Percentiles rank a stretch among this genome's conserved stretches.
phyloP scores from a whole-genome alignment of 1,140 invertebrate genomes.

The Phthorimaea operculella region DNA sequence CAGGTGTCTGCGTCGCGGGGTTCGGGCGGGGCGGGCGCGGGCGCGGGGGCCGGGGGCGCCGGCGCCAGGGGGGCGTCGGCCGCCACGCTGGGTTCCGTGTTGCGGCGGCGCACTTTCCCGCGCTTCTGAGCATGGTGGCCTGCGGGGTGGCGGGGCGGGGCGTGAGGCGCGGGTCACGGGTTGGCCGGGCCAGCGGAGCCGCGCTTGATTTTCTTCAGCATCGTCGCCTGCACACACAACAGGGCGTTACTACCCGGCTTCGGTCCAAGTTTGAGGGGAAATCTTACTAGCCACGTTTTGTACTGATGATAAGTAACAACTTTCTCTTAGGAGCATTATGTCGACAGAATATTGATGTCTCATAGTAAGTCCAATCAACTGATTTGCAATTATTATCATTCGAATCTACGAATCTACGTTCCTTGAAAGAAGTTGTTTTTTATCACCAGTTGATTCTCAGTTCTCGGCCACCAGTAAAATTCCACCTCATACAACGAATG shows the following conservation, averaged over 20 bases:
- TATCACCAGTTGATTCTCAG: too few species aligned
- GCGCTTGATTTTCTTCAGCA: slow-evolving; percentile 97
- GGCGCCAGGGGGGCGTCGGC: slow-evolving; percentile 71
- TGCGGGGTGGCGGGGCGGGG: slow-evolving; percentile 70
- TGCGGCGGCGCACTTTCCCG: slow-evolving; percentile 94
- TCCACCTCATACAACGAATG: too few species aligned
- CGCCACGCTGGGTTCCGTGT: slow-evolving; percentile 91
- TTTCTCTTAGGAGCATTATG: too few species aligned
- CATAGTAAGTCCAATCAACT: too few species aligned
- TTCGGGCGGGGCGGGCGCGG: slow-evolving; percentile 64
- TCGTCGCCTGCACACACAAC: slow-evolving; percentile 76
- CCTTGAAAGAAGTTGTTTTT: too few species aligned
- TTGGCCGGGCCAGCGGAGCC: slow-evolving; percentile 56
- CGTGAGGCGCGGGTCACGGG: slow-evolving; percentile 53
- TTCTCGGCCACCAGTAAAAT: too few species aligned
- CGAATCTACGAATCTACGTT: too few species aligned
- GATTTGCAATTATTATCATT: too few species aligned
- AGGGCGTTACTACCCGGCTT: slow-evolving; percentile 13
- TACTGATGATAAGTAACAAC: too few species aligned
- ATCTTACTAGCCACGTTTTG: too few species aligned
- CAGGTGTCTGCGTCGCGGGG: slow-evolving; percentile 50
- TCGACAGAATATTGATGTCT: too few species aligned
- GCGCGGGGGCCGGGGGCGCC: slow-evolving; percentile 61
- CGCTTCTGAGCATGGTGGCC: slow-evolving; percentile 90
- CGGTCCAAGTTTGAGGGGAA: too few species aligned